Base-by-base conservation (phyloP, 2,113 vertebrate species). In the Microcebus murinus region DNA sequence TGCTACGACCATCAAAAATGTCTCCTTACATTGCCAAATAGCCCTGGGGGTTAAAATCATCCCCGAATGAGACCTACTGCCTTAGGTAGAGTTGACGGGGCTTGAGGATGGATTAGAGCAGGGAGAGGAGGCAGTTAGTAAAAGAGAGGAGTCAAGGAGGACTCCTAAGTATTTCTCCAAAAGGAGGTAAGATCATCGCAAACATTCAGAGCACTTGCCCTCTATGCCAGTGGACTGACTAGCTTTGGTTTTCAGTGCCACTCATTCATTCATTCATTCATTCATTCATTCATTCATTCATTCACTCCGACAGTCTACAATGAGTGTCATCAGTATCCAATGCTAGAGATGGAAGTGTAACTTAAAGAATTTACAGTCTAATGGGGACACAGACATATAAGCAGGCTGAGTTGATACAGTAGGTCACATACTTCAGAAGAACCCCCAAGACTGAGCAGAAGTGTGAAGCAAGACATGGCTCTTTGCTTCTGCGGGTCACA, bases 121-220 rank as follows among this genome's bases (percentile, higher is more conserved):
- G 7, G 25, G 71, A 42, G 27, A 59, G 18, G 7, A 18, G 42
- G 25, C 11, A 45, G 48, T 7, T 4, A 23, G 31, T 13, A 17
- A 39, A 52, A 93, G 27, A 39, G 2, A 77, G 36, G 36, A 48
- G 31, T 87, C 34, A 1, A 1, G 76, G 63, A 42, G 4, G 48
- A 76, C 9, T 45, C 29, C 5, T 4, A 29, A 4, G 5, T 45
- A 84, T 70, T 27, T 1, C 1, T 36, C 29, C 4, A 0, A 14
- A 61, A 52, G 2, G 10, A 76, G 6, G n/a, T 18, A 50, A 89
- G 36, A 48, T 55, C 3, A 76, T 42, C 39, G 50, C 8, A 13
- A 6, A 31, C 29, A 13, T 52, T 52, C 48, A 0, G 27, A 34
- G 23, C 5, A 15, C 34, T 7, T 59, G 27, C 76, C 45, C 48